These are phyloP conservation scores for Ploceus nigricollis DNA, from an alignment of 2,113 vertebrate genomes.

Conservation along the genomic window DNA sequence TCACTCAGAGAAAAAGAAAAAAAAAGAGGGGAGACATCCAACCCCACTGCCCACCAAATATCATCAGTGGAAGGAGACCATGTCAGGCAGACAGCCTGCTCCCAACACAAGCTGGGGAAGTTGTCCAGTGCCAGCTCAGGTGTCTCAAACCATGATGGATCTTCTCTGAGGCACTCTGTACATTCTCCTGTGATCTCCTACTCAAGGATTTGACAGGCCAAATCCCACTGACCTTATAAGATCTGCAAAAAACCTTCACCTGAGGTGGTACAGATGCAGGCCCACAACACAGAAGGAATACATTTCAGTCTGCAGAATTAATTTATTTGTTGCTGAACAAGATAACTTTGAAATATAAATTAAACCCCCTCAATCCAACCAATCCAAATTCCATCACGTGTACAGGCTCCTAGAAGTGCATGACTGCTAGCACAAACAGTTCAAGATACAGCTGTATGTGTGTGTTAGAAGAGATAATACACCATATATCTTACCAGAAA, in stretches of 20 bases:
- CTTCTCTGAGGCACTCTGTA: background rate
- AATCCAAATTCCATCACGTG: background rate
- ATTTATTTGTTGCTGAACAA: slow-evolving; percentile 1
- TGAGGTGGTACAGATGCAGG: background rate
- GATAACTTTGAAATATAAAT: background rate
- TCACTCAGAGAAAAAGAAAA: background rate
- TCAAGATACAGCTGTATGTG: background rate
- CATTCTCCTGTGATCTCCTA: background rate
- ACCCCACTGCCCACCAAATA: background rate
- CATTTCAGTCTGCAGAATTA: background rate
- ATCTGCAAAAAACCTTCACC: background rate
- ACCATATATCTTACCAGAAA: background rate
- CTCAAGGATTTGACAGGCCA: background rate
- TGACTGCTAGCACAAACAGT: background rate
- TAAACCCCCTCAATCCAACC: background rate
- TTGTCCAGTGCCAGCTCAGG: background rate
- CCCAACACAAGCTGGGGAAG: background rate
- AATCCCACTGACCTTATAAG: background rate
- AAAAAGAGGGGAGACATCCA: background rate
- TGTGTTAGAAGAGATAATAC: background rate
- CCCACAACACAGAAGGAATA: background rate
- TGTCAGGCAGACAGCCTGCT: accelerated
- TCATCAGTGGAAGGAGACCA: background rate
- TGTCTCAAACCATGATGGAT: background rate
- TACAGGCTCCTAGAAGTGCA: background rate